Evolutionary conservation across 2,797 vertebrate species (phyloP), one percentile per base, ranked within the genome.

Genomic region (Geotrypetes seraphini): DNA sequence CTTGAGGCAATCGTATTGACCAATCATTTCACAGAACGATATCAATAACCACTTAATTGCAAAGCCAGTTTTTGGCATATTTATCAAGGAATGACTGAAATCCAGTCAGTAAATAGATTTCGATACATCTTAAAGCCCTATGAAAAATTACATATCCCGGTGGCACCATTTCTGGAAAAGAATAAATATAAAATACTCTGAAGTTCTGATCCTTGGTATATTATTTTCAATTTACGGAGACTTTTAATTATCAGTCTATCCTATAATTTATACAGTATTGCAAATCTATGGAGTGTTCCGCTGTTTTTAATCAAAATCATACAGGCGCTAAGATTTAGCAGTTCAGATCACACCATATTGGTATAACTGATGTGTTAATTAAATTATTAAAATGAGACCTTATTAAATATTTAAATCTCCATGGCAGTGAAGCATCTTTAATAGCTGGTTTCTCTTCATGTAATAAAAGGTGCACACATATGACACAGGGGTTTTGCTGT

Each of bases 51-150:
- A 39, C 22, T 32, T 32, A 16, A 50, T 25, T 43, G 43, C 27
- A 31, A 31, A 36, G 7, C 27, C 23, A 9, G 11, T 28, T 21
- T 16, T 30, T 24, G 25, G 19, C 36, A 5, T 22, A 9, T 43
- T 23, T 31, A 8, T 25, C 33, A 26, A 8, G 33, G 6, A 35
- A 12, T 12, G 17, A 47, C 9, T 15, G 5, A 7, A 20, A 23
- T 19, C 5, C 12, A 15, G 22, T 25, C 9, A 39, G 19, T 43
- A 39, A 19, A 44, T 39, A 31, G 39, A 40, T 39, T 34, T 34
- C 48, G 29, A 27, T 31, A 43, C 43, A 25, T 33, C 12, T 33
- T 13, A 42, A 51, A 50, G 47, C 24, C 11, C 27, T 43, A 11
- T 18, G 19, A 40, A 40, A 29, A 10, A 16, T 23, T 23, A 22